A percentile compares a stretch with the other conserved stretches of the same genome.
Conservation (phyloP, 2,888 invertebrate genomes). For the Willowsia nigromaculata region DNA sequence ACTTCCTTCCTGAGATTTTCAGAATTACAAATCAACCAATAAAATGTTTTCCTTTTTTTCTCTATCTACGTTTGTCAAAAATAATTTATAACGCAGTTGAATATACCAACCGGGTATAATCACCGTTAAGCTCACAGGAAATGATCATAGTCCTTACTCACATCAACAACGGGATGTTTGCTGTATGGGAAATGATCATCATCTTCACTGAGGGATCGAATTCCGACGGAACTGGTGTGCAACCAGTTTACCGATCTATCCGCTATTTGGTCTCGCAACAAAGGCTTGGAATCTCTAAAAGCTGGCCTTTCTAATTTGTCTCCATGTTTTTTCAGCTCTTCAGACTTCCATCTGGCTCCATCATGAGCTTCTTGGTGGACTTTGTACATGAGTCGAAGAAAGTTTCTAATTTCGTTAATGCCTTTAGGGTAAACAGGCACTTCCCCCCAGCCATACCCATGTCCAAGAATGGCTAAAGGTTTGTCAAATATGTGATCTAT, state of each 20-base stretch:
- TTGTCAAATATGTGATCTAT: slow-evolving; percentile 61
- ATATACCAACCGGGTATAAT: not conserved
- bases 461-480: slow-evolving; percentile 50
- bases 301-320: slow-evolving; percentile 21
- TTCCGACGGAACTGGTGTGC: slow-evolving; percentile 62
- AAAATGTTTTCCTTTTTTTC: too few species aligned
- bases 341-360: slow-evolving; percentile 40
- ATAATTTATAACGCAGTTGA: not conserved
- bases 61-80: too few species aligned
- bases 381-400: slow-evolving; percentile 60
- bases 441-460: slow-evolving; percentile 26
- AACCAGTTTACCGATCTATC: slow-evolving; percentile 58
- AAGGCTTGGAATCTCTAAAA: slow-evolving; percentile 47
- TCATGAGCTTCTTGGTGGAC: slow-evolving; percentile 54
- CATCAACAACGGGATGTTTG: slow-evolving; percentile 51
- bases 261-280: slow-evolving; percentile 42
- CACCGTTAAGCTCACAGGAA: not conserved
- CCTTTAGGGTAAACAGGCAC: slow-evolving; percentile 57
- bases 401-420: slow-evolving; percentile 61
- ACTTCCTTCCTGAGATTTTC: not conserved
- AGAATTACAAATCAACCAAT: not conserved
- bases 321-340: slow-evolving; percentile 29
- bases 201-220: slow-evolving; percentile 59
- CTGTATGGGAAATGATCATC: slow-evolving; percentile 59
- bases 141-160: slow-evolving; percentile 42